phyloP scores from a whole-genome alignment of 2,797 vertebrate genomes.

The Danio kyathit region DNA sequence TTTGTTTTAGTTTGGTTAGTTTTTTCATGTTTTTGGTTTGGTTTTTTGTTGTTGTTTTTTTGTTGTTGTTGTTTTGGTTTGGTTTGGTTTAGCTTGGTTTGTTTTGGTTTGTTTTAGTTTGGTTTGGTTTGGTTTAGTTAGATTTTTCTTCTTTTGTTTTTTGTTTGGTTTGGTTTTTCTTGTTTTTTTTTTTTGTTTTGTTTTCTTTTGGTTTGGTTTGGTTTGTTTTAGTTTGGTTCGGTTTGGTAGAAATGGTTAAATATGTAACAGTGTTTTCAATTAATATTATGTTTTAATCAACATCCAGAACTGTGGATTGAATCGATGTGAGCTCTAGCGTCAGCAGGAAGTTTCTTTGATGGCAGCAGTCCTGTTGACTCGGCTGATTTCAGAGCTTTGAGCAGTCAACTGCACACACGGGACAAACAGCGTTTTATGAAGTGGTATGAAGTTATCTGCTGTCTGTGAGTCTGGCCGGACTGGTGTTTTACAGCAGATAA shows the following conservation, averaged over 20 bases:
- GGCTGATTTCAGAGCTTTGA: slow-evolving; percentile 49
- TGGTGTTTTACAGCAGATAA: slow-evolving; percentile 69
- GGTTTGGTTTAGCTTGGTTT: too few relatives aligned
- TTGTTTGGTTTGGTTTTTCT: too few relatives aligned
- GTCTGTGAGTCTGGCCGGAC: slow-evolving; percentile 57
- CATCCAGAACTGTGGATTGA: slow-evolving; percentile 20
- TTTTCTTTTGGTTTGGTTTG: too few relatives aligned
- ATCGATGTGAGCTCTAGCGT: not conserved
- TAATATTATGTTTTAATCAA: not conserved
- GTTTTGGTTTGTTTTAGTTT: too few relatives aligned
- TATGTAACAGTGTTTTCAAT: not conserved
- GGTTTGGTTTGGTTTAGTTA: too few relatives aligned
- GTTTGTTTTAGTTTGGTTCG: too few relatives aligned
- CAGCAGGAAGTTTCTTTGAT: slow-evolving; percentile 57
- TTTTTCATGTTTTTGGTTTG: too few relatives aligned
- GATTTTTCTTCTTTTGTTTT: too few relatives aligned
- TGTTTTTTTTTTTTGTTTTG: too few relatives aligned
- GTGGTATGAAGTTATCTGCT: slow-evolving; percentile 66
- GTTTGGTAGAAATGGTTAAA: not conserved
- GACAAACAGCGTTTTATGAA: slow-evolving; percentile 67
- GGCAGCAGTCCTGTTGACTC: slow-evolving; percentile 42
- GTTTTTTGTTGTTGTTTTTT: too few relatives aligned
- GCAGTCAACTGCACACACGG: slow-evolving; percentile 56
- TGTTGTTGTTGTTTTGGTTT: too few relatives aligned
- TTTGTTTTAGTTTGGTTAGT: too few relatives aligned